Evolutionary conservation across 1,140 invertebrate species (phyloP).

Genomic region (Coelopa frigida): DNA sequence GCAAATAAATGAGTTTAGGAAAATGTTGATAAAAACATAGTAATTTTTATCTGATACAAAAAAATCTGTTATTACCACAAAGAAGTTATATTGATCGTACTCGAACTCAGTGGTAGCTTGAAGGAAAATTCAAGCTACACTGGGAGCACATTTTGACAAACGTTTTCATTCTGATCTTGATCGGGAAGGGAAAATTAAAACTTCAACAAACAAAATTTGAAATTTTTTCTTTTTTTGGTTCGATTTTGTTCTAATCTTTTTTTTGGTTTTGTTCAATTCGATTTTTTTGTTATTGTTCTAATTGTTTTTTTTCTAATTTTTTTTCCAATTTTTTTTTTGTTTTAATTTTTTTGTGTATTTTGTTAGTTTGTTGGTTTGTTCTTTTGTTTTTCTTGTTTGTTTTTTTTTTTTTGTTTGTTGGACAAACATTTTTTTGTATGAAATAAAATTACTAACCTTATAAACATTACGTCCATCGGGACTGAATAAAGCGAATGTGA

Average conservation of each 20-base stretch:
- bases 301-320: slow-evolving; percentile 13
- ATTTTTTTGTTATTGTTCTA: neutral
- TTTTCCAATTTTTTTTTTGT: slow-evolving; percentile 17
- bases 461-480: slow-evolving; percentile 93
- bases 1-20: slow-evolving; percentile 7
- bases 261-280: slow-evolving; percentile 6
- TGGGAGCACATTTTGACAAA: no score
- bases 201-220: neutral
- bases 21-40: slow-evolving; percentile 44
- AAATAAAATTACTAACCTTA: slow-evolving; percentile 60
- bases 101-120: neutral
- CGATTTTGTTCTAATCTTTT: slow-evolving; percentile 11
- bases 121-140: neutral
- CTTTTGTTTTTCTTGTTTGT: slow-evolving; percentile 16
- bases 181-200: neutral
- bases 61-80: slow-evolving; percentile 30
- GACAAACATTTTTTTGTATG: slow-evolving; percentile 36
- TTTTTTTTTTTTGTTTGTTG: slow-evolving; percentile 5
- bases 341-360: slow-evolving; percentile 17
- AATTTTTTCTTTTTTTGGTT: slow-evolving; percentile 16
- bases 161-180: no score
- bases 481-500: slow-evolving; percentile 98
- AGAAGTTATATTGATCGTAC: no score
- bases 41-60: slow-evolving; percentile 44
- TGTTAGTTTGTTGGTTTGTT: slow-evolving; percentile 12